A percentile compares a stretch with the other conserved stretches of the same genome.
Conservation (phyloP, 2,797 vertebrate genomes). For the Propithecus perrieri region DNA sequence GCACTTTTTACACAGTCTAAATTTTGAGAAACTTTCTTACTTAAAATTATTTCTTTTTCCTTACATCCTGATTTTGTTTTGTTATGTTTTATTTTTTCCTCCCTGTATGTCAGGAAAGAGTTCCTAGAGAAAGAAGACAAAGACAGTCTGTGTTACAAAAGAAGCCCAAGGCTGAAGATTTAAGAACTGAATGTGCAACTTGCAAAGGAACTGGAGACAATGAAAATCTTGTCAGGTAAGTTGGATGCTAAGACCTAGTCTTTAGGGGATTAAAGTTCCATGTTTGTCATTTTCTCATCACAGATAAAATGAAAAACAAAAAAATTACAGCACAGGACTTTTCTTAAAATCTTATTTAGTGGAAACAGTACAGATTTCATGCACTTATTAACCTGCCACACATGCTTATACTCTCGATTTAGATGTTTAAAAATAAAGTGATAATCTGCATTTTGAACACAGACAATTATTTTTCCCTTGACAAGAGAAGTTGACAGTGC, state of each 20-base stretch:
- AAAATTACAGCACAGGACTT: not conserved
- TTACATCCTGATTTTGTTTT: conserved; percentile 55
- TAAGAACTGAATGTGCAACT: conserved; percentile 94
- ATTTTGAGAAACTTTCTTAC: conserved; percentile 60
- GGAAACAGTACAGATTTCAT: conserved; percentile 11
- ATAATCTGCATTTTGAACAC: conserved; percentile 41
- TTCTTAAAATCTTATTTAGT: conserved; percentile 45
- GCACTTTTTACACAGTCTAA: conserved; percentile 71
- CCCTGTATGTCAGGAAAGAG: conserved; percentile 90
- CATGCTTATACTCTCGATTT: conserved; percentile 38
- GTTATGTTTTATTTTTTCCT: conserved; percentile 75
- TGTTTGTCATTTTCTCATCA: conserved; percentile 84
- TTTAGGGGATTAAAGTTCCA: conserved; percentile 85
- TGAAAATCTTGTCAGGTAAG: conserved; percentile 98
- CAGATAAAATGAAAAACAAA: conserved; percentile 69
- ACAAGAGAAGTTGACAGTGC: conserved; percentile 24
- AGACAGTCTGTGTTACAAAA: conserved; percentile 94
- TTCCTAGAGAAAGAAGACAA: conserved; percentile 93
- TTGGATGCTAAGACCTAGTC: conserved; percentile 77
- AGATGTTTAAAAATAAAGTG: conserved; percentile 16
- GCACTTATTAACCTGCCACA: conserved; percentile 18
- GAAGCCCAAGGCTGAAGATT: conserved; percentile 96
- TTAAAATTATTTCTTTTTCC: conserved; percentile 69
- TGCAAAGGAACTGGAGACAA: conserved; percentile 98
- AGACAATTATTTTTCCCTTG: conserved; percentile 57